Evolutionary conservation across 2,797 vertebrate species (phyloP).

Genomic region (Parauchenoglanis ngamensis): DNA sequence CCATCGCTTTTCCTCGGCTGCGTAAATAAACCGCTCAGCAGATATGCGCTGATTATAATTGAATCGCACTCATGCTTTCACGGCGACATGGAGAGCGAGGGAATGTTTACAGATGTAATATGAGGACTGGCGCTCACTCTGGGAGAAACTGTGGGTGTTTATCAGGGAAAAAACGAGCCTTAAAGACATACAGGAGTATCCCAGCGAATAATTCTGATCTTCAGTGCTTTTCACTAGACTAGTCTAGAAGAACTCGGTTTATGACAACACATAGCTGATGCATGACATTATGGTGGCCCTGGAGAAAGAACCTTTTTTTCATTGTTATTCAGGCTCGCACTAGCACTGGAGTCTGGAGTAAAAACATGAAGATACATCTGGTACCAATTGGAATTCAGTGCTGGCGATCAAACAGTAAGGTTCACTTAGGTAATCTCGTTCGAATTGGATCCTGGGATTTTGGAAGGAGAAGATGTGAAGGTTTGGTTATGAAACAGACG

Average conservation of each 20-base stretch:
- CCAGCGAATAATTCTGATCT: not conserved
- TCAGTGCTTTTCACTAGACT: not conserved
- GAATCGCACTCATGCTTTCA: constrained; percentile 42
- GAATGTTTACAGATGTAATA: constrained; percentile 44
- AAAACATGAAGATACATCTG: constrained; percentile 48
- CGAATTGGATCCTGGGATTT: constrained; percentile 40
- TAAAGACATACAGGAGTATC: not conserved
- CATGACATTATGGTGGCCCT: constrained; percentile 35
- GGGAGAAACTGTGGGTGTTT: constrained; percentile 36
- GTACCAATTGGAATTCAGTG: constrained; percentile 38
- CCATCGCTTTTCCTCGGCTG: constrained; percentile 48
- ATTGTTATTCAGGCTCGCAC: not conserved
- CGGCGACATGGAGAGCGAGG: constrained; percentile 50
- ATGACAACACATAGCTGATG: not conserved
- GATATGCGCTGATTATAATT: constrained; percentile 49
- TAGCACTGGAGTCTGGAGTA: not conserved
- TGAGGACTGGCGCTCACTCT: constrained; percentile 37
- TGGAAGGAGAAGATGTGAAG: constrained; percentile 24
- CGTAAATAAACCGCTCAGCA: constrained; percentile 53
- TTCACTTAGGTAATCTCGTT: constrained; percentile 51
- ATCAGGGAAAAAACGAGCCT: not conserved
- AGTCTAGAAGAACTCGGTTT: too few relatives aligned
- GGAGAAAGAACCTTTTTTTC: not conserved
- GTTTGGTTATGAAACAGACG: constrained; percentile 31
- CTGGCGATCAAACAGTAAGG: constrained; percentile 39